Percentiles rank a stretch among this genome's conserved stretches.
Evolutionary conservation across 2,113 vertebrate genomes (phyloP).

Genomic region (Tinamus guttatus): DNA sequence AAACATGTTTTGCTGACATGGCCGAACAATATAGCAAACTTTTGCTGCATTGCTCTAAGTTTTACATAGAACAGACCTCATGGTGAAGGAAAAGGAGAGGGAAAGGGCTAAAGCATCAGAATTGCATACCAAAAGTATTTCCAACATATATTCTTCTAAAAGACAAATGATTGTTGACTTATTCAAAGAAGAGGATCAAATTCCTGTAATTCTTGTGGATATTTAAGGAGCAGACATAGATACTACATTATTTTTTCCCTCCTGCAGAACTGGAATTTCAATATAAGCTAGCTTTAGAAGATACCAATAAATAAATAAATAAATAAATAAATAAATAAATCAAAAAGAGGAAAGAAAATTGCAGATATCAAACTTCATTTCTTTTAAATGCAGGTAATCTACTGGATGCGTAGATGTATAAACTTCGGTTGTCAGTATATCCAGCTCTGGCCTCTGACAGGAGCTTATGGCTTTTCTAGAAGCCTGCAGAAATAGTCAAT

Average conservation of each 20-base stretch:
- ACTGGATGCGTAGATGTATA: not conserved
- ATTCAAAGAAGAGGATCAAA: not conserved
- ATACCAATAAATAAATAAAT: too few species aligned
- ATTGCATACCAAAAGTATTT: not conserved
- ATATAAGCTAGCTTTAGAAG: not conserved
- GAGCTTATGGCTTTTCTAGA: not conserved
- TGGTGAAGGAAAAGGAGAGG: fast-evolving
- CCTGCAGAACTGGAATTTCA: not conserved
- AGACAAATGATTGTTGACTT: not conserved
- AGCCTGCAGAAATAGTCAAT: not conserved
- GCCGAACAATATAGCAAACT: not conserved
- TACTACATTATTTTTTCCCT: not conserved
- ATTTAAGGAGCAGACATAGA: not conserved
- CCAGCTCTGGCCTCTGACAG: not conserved
- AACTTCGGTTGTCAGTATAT: not conserved
- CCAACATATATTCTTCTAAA: not conserved
- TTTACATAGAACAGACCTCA: not conserved
- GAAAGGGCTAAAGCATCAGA: not conserved
- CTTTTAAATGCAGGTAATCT: not conserved
- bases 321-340: too few species aligned
- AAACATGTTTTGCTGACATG: not conserved
- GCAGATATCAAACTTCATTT: not conserved
- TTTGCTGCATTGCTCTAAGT: not conserved
- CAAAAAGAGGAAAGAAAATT: not conserved
- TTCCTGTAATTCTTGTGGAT: not conserved